A percentile compares a stretch with the other conserved stretches of the same genome.
Evolutionary conservation across 2,797 vertebrate species (phyloP).

Genomic region (Lagorchestes hirsutus): DNA sequence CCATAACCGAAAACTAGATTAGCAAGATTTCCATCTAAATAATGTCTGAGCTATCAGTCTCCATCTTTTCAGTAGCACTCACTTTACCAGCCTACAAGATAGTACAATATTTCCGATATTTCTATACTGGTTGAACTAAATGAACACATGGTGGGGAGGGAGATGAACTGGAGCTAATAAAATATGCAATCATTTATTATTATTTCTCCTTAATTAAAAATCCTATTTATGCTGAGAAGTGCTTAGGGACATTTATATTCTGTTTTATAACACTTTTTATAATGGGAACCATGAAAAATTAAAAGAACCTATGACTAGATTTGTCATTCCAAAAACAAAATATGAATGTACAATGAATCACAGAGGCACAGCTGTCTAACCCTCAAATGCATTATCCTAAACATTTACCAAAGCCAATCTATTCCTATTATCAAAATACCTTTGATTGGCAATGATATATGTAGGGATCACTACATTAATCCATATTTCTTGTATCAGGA

Average conservation of each 20-base stretch:
- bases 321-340: constrained; percentile 63
- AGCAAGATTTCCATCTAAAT: constrained; percentile 66
- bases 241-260: constrained; percentile 29
- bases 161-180: constrained; percentile 66
- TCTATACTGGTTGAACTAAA: constrained; percentile 62
- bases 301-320: constrained; percentile 70
- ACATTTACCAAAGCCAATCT: constrained; percentile 66
- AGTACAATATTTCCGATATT: constrained; percentile 1
- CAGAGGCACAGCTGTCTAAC: constrained; percentile 45
- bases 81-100: neutral
- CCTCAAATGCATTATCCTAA: constrained; percentile 43
- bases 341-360: neutral
- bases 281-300: constrained; percentile 67
- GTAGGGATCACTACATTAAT: neutral
- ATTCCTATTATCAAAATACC: constrained; percentile 37
- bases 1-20: constrained; percentile 72
- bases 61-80: constrained; percentile 55
- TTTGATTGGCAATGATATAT: constrained; percentile 41
- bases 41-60: constrained; percentile 71
- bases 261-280: constrained; percentile 63
- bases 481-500: constrained; percentile 5
- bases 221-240: constrained; percentile 25
- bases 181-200: constrained; percentile 36
- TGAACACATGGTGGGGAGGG: constrained; percentile 48
- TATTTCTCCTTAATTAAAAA: constrained; percentile 59